phyloP scores from a whole-genome alignment of 1,140 invertebrate genomes.

The Daktulosphaira vitifoliae region DNA sequence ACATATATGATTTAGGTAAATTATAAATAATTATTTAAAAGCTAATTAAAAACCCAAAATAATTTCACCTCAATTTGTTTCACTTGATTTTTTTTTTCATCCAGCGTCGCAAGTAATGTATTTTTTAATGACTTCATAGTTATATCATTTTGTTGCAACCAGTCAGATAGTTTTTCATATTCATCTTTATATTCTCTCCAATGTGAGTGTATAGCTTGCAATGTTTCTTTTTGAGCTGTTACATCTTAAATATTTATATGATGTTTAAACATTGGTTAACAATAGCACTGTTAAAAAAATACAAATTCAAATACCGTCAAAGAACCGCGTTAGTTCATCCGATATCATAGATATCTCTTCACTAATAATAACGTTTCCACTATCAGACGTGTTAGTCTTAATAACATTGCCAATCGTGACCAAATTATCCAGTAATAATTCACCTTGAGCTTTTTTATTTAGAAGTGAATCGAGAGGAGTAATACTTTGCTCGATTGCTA shows the following conservation, averaged over 20 bases:
- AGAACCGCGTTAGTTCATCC: constrained; percentile 74
- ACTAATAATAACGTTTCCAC: constrained; percentile 69
- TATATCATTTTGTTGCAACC: constrained; percentile 88
- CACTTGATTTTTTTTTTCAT: constrained; percentile 79
- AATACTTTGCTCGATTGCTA: constrained; percentile 78
- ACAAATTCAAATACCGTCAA: constrained; percentile 49
- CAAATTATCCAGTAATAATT: constrained; percentile 74
- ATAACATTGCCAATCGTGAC: constrained; percentile 77
- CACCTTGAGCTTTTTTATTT: constrained; percentile 84
- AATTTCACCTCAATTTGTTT: constrained; percentile 53
- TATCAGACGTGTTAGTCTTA: constrained; percentile 66
- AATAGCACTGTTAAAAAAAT: too few relatives aligned
- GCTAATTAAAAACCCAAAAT: neutral
- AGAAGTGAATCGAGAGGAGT: constrained; percentile 74
- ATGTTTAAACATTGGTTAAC: neutral
- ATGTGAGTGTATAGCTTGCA: constrained; percentile 70
- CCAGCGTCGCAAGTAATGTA: constrained; percentile 65
- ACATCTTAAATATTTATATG: constrained; percentile 60
- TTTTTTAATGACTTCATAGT: constrained; percentile 84
- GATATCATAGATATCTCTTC: constrained; percentile 75
- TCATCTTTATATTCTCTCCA: constrained; percentile 88
- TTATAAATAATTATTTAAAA: neutral
- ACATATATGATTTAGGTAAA: too few relatives aligned
- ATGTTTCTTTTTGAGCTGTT: constrained; percentile 69
- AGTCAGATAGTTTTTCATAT: constrained; percentile 81